Evolutionary conservation across 2,113 vertebrate genomes (phyloP).

Genomic region (Embiotoca jacksoni): DNA sequence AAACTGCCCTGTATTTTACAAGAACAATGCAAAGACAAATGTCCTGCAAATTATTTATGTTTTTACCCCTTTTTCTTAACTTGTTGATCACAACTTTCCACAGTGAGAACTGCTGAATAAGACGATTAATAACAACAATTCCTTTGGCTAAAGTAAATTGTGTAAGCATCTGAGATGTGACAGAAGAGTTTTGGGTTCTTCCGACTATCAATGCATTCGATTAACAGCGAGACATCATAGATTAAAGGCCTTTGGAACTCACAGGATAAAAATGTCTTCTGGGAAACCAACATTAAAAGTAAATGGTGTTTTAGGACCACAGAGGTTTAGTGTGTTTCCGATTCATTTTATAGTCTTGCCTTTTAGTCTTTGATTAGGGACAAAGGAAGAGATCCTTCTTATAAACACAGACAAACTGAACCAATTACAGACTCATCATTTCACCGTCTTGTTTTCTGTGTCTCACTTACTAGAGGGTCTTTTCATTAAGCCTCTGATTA

Average conservation of each 20-base stretch:
- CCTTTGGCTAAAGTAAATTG: neutral
- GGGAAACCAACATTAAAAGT: constrained; percentile 13
- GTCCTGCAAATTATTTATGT: no score
- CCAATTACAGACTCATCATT: constrained; percentile 44
- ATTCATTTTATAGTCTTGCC: constrained; percentile 38
- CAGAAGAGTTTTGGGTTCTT: neutral
- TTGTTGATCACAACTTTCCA: no score
- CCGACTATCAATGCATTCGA: neutral
- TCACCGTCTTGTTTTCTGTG: constrained; percentile 41
- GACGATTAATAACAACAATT: no score
- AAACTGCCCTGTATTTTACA: no score
- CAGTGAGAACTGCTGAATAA: no score
- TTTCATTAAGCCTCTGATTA: constrained; percentile 58
- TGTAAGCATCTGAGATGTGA: constrained; percentile 3
- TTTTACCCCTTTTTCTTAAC: no score
- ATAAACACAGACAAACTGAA: constrained; percentile 45
- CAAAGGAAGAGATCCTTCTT: constrained; percentile 21
- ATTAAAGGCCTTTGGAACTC: constrained; percentile 4
- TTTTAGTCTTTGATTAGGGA: constrained; percentile 36
- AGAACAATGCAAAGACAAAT: no score
- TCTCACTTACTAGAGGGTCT: constrained; percentile 37
- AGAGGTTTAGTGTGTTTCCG: constrained; percentile 44
- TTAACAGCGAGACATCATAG: no score
- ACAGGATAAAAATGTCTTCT: constrained; percentile 22
- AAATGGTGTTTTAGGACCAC: constrained; percentile 10